phyloP scores from a whole-genome alignment of 1,140 invertebrate species.

The Drosophila quadrilineata region DNA sequence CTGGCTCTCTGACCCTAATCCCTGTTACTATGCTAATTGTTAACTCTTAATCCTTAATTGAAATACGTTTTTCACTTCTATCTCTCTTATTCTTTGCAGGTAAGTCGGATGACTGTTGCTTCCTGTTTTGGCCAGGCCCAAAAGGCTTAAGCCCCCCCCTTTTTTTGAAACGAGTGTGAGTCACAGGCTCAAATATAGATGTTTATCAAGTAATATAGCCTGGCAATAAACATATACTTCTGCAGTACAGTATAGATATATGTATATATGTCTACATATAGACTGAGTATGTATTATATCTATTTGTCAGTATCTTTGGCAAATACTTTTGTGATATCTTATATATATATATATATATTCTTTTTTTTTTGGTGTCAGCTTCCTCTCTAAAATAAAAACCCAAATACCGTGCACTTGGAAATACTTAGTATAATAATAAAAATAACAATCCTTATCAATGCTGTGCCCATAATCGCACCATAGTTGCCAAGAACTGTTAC shows the following conservation, averaged over 20 bases:
- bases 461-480: constrained; percentile 40
- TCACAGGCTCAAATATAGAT: too few relatives aligned
- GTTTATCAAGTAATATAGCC: too few relatives aligned
- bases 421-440: not conserved
- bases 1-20: constrained; percentile 1
- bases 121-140: constrained; percentile 9
- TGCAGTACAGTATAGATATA: too few relatives aligned
- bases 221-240: too few relatives aligned
- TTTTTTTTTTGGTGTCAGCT: constrained; percentile 13
- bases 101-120: constrained; percentile 37
- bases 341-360: not conserved
- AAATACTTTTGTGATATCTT: constrained; percentile 14
- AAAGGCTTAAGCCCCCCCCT: not conserved
- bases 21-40: constrained; percentile 11
- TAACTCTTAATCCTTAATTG: not conserved
- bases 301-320: not conserved
- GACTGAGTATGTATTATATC: not conserved
- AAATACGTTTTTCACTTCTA: constrained; percentile 31
- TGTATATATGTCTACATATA: too few relatives aligned
- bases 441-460: constrained; percentile 45
- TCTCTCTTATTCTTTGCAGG: constrained; percentile 58
- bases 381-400: not conserved
- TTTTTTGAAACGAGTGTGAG: too few relatives aligned
- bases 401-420: constrained; percentile 1
- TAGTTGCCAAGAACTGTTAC: constrained; percentile 27